Evolutionary conservation across 2,797 vertebrate genomes (phyloP), one percentile per base, ranked within the genome.

Genomic region (Lutjanus campechanus): DNA sequence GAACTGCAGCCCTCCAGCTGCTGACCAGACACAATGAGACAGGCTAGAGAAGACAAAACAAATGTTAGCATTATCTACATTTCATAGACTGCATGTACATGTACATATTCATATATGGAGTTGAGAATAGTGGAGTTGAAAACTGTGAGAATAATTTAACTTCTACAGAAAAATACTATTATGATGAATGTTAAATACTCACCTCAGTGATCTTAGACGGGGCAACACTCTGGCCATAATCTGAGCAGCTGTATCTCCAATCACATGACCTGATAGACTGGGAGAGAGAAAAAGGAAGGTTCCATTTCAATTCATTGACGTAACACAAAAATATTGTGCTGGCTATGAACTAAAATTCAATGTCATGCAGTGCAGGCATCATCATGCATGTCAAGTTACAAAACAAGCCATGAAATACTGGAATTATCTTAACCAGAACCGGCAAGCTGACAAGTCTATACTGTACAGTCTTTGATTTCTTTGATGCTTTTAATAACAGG

Each of bases 261-360:
- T 89, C 6, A 86, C 51, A 74, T 95, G 93, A 84, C 93, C 91
- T 11, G 96, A 96, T 11, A 97, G 89, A 76, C 97, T 97, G 75
- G 8, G 47, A 67, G 62, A 76, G 71, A 74, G 43, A 79, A 12
- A 59, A 11, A 65, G 25, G 17, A 63, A 56, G 8, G 85, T 22
- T 22, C 44, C 19, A 17, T 55, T 40, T 36, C 9, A 70, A 40
- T 16, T 29, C 2, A 47, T 25, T n/a, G 2, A n/a, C 20, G 46
- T 7, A 17, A 22, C 9, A n/a, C 20, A 29, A 51, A 29, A 16
- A 68, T 56, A 17, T 36, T 22, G 20, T 36, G 8, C 13, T 22
- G 8, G 22, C 13, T 58, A 8, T 40, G 8, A 11, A 60, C 3
- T 20, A 7, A 9, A 53, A 70, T 20, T n/a, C 4, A 69, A 17